A percentile compares a stretch with the other conserved stretches of the same genome.
These are phyloP conservation scores for Choloepus didactylus DNA, from an alignment of 2,797 vertebrate species.

Conservation along the genomic window DNA sequence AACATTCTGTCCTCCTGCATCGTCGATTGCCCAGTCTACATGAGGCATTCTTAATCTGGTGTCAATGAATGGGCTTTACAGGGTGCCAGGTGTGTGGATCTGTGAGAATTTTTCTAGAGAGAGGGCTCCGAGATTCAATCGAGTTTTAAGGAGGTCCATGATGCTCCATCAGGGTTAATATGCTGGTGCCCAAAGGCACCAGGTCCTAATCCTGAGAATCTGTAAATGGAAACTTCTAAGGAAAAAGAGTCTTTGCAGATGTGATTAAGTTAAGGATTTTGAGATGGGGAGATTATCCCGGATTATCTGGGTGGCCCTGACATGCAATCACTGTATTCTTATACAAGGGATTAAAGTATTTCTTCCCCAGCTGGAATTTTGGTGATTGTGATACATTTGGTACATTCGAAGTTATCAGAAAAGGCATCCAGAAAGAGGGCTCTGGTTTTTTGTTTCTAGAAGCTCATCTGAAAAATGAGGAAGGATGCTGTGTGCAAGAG, in stretches of 20 bases:
- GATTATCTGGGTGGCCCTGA: neutral
- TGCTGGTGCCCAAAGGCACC: neutral
- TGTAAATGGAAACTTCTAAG: neutral
- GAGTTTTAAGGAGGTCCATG: neutral
- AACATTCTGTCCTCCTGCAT: no score
- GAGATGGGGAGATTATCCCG: neutral
- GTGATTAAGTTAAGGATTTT: neutral
- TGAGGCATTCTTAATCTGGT: neutral
- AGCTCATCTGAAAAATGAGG: neutral
- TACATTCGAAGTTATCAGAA: neutral
- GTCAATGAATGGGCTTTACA: neutral
- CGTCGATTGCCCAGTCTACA: neutral
- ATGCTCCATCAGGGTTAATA: neutral
- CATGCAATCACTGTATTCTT: neutral
- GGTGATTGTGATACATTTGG: neutral
- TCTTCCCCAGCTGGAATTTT: neutral
- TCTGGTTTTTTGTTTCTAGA: constrained; percentile 35
- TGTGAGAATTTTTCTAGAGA: neutral
- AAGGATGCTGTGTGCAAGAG: neutral
- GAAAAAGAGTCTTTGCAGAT: neutral
- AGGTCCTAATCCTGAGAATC: neutral
- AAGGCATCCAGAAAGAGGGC: neutral
- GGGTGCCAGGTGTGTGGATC: no score
- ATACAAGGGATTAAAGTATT: neutral
- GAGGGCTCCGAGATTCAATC: neutral